Conservation (phyloP, 2,113 vertebrate genomes). For the Caranx ignobilis region DNA sequence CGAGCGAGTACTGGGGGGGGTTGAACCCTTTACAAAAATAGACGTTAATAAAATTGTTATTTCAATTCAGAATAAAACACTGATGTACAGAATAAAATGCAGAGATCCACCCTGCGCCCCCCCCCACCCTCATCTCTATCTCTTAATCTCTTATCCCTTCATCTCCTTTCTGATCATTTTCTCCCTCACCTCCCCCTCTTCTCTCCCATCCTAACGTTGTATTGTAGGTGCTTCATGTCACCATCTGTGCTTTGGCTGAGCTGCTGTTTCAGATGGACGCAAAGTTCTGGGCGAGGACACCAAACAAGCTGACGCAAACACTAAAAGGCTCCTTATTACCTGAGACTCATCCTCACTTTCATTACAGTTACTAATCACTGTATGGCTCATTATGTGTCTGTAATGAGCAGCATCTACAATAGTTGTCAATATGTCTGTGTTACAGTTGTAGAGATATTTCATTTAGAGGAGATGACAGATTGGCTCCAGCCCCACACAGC, state of each 20-base stretch:
- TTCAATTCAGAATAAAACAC: conserved; percentile 39
- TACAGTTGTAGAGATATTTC: neutral
- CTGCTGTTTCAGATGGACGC: conserved; percentile 36
- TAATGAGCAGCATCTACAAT: too few relatives aligned
- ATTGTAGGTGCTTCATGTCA: conserved; percentile 62
- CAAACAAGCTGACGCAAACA: neutral
- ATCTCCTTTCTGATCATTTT: conserved; percentile 57
- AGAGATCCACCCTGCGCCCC: conserved; percentile 21
- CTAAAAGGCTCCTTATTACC: neutral
- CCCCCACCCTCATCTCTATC: conserved; percentile 26
- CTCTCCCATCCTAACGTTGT: conserved; percentile 18
- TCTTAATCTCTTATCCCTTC: conserved; percentile 73
- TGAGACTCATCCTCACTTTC: neutral
- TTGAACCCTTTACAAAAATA: conserved; percentile 19
- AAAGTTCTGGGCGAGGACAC: conserved; percentile 31
- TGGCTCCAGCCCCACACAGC: too few relatives aligned
- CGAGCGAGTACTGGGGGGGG: neutral
- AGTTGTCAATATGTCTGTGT: too few relatives aligned
- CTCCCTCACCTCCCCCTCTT: conserved; percentile 20
- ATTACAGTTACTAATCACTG: neutral
- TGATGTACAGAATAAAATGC: conserved; percentile 47
- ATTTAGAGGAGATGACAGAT: too few relatives aligned
- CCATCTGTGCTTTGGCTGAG: conserved; percentile 65
- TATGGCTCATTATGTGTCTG: too few relatives aligned
- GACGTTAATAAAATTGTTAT: conserved; percentile 36